phyloP scores from a whole-genome alignment of 2,113 vertebrate species.

The Sceloporus undulatus region DNA sequence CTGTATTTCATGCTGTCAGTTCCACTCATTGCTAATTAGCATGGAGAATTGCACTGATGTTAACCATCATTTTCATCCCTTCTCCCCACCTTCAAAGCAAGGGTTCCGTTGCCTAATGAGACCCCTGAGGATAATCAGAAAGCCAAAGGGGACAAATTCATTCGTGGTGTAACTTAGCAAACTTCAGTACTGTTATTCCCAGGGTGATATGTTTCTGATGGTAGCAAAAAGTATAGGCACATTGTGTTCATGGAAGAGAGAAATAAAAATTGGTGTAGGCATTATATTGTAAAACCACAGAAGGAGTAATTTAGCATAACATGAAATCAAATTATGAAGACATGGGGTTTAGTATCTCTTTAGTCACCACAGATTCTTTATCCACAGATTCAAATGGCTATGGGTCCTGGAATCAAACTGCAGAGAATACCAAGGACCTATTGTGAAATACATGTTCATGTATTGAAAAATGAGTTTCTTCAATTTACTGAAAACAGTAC shows the following conservation, averaged over 20 bases:
- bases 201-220: neutral
- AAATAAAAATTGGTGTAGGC: slow-evolving; percentile 3
- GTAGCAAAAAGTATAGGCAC: neutral
- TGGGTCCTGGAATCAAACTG: no score
- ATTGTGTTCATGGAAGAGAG: rapidly evolving
- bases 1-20: slow-evolving; percentile 24
- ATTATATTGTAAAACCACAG: neutral
- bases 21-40: slow-evolving; percentile 66
- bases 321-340: neutral
- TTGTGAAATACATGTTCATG: neutral
- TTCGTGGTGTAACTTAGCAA: neutral
- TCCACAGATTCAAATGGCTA: no score
- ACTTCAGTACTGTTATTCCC: slow-evolving; percentile 4
- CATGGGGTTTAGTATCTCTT: neutral
- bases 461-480: neutral
- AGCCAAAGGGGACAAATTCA: slow-evolving; percentile 28
- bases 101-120: slow-evolving; percentile 66
- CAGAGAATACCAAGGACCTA: no score
- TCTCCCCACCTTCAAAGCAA: slow-evolving; percentile 55
- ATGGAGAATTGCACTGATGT: slow-evolving; percentile 61
- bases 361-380: neutral
- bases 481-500: neutral
- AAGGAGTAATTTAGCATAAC: neutral
- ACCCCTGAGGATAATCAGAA: slow-evolving; percentile 36
- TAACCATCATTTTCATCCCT: slow-evolving; percentile 57